Evolutionary conservation across 2,888 invertebrate genomes (phyloP), one percentile per base, ranked within the genome.

Genomic region (Caenorhabditis sp.): DNA sequence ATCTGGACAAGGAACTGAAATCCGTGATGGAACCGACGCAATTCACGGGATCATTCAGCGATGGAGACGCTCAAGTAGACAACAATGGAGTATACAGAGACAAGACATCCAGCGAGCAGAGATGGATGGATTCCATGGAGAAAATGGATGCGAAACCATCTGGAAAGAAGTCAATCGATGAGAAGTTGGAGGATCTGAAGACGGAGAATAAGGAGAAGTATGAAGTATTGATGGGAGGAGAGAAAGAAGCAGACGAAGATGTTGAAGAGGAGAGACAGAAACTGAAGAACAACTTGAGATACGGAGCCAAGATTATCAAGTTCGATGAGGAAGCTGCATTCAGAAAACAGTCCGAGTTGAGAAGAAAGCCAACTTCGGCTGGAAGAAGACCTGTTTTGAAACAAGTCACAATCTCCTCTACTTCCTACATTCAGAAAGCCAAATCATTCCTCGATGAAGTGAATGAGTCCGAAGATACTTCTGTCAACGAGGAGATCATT

Each of bases 401-500:
- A 56, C 53, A 68, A 13, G 82, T 85, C 4, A 72, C 80, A 13
- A 81, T 82, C 22, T 78, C 81, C 1, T 80, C 82, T 2, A 71
- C 82, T 9, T 82, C 85, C 11, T 80, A 84, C 53, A 79, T 82
- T 50, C 80, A 82, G n/a, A 86, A 86, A 60, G 86, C 86, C 0
- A 81, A 82, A 24, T 82, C 74, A 9, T 86, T 86, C 64, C 62
- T 85, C 20, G 84, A 83, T 51, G 79, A 82, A 22, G 50, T 86
- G 24, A 86, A 86, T 60, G 86, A 83, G 18, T 22, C 79, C 0
- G 80, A 81, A 40, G 68, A 68, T 4, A n/a, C n/a, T n/a, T 56
- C 51, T 26, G 28, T 1, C 0, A 18, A 9, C 9, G 72, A 50
- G 40, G 61, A 62, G 4, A 37, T 72, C 50, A 24, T 72, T 15